These are phyloP conservation scores for Sialis fuliginosa DNA, from an alignment of 2,888 invertebrate genomes.

Conservation along the genomic window DNA sequence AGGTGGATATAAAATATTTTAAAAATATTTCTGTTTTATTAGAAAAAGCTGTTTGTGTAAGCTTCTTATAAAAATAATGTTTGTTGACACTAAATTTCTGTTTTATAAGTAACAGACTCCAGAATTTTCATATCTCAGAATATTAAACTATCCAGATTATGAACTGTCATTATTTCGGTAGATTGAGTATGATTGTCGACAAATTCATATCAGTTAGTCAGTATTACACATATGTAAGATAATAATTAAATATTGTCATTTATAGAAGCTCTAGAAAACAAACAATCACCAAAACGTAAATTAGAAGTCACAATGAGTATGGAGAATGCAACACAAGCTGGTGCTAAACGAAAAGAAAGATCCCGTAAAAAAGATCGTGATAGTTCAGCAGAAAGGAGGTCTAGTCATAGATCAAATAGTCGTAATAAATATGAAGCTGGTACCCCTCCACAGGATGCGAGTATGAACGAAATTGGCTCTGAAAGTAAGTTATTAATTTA, in stretches of 20 bases:
- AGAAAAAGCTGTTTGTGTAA: too few species aligned
- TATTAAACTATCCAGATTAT: too few species aligned
- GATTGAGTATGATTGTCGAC: too few species aligned
- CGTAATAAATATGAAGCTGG: conserved; percentile 8
- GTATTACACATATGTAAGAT: background rate
- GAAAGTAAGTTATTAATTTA: background rate
- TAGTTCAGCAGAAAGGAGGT: conserved; percentile 3
- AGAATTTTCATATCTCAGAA: too few species aligned
- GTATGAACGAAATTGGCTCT: conserved; percentile 8
- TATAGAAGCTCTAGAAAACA: conserved; percentile 15
- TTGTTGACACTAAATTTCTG: too few species aligned
- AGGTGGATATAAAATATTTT: too few species aligned
- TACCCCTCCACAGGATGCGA: too few species aligned
- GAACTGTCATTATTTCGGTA: too few species aligned
- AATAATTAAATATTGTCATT: background rate
- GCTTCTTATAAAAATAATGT: too few species aligned
- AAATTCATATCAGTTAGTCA: too few species aligned
- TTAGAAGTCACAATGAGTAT: conserved; percentile 58
- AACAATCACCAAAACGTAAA: conserved; percentile 51
- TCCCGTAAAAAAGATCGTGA: conserved; percentile 17
- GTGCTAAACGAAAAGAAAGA: conserved; percentile 44
- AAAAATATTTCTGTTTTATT: too few species aligned
- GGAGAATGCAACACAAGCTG: conserved; percentile 32
- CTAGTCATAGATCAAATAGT: conserved; percentile 10
- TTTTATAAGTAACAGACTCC: too few species aligned